Percentiles rank a stretch among this genome's conserved stretches.
These are phyloP conservation scores for Pipistrellus kuhlii DNA, from an alignment of 2,797 vertebrate species.

Conservation along the genomic window DNA sequence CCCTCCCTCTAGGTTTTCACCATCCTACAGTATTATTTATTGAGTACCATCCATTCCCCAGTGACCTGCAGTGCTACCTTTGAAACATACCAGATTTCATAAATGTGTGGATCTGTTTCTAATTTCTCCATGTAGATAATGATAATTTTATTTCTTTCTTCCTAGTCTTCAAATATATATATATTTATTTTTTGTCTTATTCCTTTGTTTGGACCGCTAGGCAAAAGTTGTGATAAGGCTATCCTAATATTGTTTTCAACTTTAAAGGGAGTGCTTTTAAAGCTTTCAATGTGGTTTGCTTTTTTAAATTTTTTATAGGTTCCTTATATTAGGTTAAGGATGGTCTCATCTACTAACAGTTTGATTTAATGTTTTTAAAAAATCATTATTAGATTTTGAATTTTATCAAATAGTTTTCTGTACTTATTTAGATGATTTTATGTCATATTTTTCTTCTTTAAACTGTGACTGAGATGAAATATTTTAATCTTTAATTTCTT, in stretches of 20 bases:
- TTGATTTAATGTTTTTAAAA: not conserved
- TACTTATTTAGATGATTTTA: conserved; percentile 55
- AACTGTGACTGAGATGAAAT: conserved; percentile 34
- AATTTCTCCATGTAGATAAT: conserved; percentile 4
- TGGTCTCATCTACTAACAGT: not conserved
- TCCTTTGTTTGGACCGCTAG: conserved; percentile 32
- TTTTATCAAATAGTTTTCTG: conserved; percentile 29
- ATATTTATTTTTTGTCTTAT: not conserved
- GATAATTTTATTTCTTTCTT: conserved; percentile 57
- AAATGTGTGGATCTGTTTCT: not conserved
- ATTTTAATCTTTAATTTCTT: conserved; percentile 60
- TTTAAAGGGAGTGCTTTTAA: conserved; percentile 44
- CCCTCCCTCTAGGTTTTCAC: too few relatives aligned
- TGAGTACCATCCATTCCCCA: not conserved
- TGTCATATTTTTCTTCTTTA: conserved; percentile 4
- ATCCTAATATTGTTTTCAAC: conserved; percentile 42
- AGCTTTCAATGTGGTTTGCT: conserved; percentile 17
- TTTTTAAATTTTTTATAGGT: not conserved
- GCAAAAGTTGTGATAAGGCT: conserved; percentile 21
- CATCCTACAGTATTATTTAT: not conserved
- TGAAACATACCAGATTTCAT: conserved; percentile 31
- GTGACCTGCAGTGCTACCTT: not conserved
- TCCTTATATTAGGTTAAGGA: conserved; percentile 40
- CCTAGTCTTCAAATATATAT: conserved; percentile 29
- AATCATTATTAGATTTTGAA: conserved; percentile 30